Conservation (phyloP, 2,797 vertebrate species). For the Hydrophis major region DNA sequence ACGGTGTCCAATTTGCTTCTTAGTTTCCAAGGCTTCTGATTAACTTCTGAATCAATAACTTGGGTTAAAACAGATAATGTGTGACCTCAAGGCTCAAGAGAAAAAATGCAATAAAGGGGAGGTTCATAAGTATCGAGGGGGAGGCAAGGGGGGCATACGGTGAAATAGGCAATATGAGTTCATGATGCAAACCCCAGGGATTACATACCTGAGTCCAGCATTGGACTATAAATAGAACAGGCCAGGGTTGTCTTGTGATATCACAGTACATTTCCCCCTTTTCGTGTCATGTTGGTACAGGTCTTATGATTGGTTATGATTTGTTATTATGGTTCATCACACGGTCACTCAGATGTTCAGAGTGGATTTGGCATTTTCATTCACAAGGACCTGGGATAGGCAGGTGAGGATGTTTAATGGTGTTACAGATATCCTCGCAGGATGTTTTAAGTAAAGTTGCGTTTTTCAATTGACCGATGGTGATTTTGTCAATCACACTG, state of each 20-base stretch:
- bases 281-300: background rate
- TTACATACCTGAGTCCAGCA: background rate
- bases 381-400: no score
- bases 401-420: no score
- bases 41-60: background rate
- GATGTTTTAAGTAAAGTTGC: no score
- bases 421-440: no score
- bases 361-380: no score
- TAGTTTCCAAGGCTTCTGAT: background rate
- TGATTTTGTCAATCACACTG: no score
- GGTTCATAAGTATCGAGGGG: background rate
- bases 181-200: background rate
- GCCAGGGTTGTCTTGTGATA: background rate
- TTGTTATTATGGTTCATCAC: background rate
- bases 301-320: background rate
- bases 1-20: background rate
- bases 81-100: background rate
- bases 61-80: background rate
- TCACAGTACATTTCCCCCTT: background rate
- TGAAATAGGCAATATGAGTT: background rate
- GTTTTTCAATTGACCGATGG: no score
- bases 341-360: no score
- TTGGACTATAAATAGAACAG: background rate
- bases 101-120: background rate
- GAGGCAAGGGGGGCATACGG: fast-evolving